Evolutionary conservation across 2,888 invertebrate genomes (phyloP), one percentile per base, ranked within the genome.

Genomic region (Chironomus tentans): DNA sequence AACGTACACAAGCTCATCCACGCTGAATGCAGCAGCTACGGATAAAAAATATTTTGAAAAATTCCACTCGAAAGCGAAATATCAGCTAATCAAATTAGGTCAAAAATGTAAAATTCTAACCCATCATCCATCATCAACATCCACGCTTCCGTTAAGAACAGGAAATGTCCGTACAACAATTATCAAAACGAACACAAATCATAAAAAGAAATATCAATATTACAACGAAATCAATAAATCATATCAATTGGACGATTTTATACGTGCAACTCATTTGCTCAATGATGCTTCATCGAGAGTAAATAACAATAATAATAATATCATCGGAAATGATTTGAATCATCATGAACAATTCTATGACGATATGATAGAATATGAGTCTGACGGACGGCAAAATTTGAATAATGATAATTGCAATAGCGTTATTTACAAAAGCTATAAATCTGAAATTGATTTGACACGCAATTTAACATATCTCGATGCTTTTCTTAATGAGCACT

Each of bases 401-500:
- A 65, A 50, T 50, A 50, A 65, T 48, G 46, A 69, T 18, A 18
- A 65, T 18, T 38, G 46, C 46, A 68, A 68, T 46, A 68, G 68
- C 38, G 76, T 82, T 15, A 79, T 83, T 68, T 84, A 84, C 77
- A 84, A 84, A 78, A 83, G 83, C 78, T 84, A 84, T 78, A 84
- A 84, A 76, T 84, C 84, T 1, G 84, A 84, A 78, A 81, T 84
- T 61, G 84, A 84, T 78, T 79, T 84, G 4, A 83, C 83, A 50
- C 82, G 82, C 77, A 84, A 84, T 78, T 79, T 84, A 5, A 82
- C 83, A 77, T 84, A 83, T 74, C 78, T 84, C 70, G 84, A 84
- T 77, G 82, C 83, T 4, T 84, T 84, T 77, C 77, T 84, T n/a
- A 82, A 83, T 78, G 82, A 84, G 76, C 83, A 84, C 79, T 84